phyloP scores from a whole-genome alignment of 2,113 vertebrate species.

The Cygnus buccinator region DNA sequence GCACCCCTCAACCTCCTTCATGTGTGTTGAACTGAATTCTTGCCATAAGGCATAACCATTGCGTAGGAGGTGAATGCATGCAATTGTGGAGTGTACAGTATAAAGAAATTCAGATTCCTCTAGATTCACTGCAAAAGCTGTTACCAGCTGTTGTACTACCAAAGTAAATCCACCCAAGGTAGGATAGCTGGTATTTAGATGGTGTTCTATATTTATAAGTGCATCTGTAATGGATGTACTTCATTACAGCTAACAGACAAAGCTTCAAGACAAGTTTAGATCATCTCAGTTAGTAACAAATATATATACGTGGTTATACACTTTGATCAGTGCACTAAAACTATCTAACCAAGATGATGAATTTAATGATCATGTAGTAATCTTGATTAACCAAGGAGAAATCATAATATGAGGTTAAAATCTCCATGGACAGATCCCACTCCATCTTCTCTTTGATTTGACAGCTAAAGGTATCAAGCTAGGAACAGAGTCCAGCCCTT shows the following conservation, averaged over 20 bases:
- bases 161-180: background rate
- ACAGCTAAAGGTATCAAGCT: background rate
- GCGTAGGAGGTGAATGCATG: background rate
- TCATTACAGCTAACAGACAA: background rate
- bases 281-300: background rate
- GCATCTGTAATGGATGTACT: background rate
- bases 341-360: background rate
- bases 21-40: background rate
- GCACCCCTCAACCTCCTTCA: background rate
- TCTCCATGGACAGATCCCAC: background rate
- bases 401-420: background rate
- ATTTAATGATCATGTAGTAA: background rate
- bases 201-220: accelerated
- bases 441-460: background rate
- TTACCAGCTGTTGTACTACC: background rate
- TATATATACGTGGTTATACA: background rate
- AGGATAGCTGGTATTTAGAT: background rate
- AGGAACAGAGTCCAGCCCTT: background rate
- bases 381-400: background rate
- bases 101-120: background rate
- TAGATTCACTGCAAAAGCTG: background rate
- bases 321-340: background rate
- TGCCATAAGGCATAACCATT: accelerated
- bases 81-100: background rate
- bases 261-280: background rate